phyloP scores from a whole-genome alignment of 2,113 vertebrate genomes.

The Rhadina sibilatrix region DNA sequence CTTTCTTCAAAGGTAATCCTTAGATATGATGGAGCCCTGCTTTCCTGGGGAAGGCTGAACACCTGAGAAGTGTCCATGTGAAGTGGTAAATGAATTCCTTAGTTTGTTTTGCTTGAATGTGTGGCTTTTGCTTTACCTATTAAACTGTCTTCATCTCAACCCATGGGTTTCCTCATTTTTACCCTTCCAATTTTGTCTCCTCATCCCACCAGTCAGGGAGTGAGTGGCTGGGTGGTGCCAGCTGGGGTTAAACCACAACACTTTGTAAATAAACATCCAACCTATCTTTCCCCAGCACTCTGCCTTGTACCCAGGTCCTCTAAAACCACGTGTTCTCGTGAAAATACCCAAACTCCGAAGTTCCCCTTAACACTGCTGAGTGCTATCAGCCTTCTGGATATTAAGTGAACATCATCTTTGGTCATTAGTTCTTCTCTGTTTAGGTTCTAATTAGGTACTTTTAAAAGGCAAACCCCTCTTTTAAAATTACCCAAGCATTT shows the following conservation, averaged over 20 bases:
- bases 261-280: background rate
- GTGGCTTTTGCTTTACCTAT: background rate
- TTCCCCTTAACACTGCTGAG: background rate
- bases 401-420: fast-evolving
- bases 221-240: background rate
- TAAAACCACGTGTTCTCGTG: background rate
- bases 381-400: background rate
- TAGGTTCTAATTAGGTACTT: background rate
- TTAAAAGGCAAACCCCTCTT: background rate
- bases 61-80: background rate
- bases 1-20: background rate
- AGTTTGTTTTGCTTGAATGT: background rate
- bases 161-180: background rate
- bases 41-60: background rate
- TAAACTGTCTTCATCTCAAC: background rate
- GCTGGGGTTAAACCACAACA: background rate
- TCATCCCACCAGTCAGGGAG: background rate
- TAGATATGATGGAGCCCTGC: background rate
- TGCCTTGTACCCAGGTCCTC: background rate
- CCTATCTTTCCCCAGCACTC: background rate
- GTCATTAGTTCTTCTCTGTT: background rate
- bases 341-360: background rate
- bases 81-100: background rate
- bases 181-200: background rate
- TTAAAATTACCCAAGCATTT: background rate